A percentile compares a stretch with the other conserved stretches of the same genome.
phyloP scores from a whole-genome alignment of 1,140 invertebrate genomes.

The Drosophila dunni region DNA sequence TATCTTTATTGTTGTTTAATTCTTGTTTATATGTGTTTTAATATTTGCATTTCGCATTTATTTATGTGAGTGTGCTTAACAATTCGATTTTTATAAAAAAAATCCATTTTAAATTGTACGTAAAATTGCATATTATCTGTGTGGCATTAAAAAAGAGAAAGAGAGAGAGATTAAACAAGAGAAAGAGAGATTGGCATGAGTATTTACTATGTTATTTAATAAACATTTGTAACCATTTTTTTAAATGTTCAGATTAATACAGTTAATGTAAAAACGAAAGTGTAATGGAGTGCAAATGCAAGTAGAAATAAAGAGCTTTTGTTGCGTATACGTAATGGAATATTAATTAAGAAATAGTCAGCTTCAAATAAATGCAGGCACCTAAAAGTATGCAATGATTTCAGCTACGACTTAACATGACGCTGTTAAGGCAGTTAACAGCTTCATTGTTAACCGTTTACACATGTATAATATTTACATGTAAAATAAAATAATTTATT shows the following conservation, averaged over 20 bases:
- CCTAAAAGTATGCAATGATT: conserved; percentile 19
- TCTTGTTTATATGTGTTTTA: conserved; percentile 55
- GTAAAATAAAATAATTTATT: background rate
- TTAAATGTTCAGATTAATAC: conserved; percentile 20
- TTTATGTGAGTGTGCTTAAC: conserved; percentile 41
- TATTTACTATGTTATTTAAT: conserved; percentile 56
- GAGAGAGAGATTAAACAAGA: conserved; percentile 48
- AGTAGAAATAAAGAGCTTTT: background rate
- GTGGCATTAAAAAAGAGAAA: conserved; percentile 31
- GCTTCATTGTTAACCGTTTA: background rate
- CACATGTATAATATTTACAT: background rate
- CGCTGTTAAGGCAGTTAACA: background rate
- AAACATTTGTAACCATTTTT: conserved; percentile 14
- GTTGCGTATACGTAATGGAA: background rate
- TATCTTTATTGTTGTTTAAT: conserved; percentile 28
- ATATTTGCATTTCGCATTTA: conserved; percentile 66
- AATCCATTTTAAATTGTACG: conserved; percentile 43
- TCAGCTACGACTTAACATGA: background rate
- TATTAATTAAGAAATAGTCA: background rate
- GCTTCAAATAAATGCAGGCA: background rate
- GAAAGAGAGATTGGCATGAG: conserved; percentile 51
- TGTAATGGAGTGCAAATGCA: background rate
- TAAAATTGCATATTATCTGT: conserved; percentile 66
- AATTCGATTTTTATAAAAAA: conserved; percentile 46
- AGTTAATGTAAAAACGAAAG: conserved; percentile 21